These are phyloP conservation scores for Lucilia cuprina DNA, from an alignment of 1,140 invertebrate genomes.

Conservation along the genomic window DNA sequence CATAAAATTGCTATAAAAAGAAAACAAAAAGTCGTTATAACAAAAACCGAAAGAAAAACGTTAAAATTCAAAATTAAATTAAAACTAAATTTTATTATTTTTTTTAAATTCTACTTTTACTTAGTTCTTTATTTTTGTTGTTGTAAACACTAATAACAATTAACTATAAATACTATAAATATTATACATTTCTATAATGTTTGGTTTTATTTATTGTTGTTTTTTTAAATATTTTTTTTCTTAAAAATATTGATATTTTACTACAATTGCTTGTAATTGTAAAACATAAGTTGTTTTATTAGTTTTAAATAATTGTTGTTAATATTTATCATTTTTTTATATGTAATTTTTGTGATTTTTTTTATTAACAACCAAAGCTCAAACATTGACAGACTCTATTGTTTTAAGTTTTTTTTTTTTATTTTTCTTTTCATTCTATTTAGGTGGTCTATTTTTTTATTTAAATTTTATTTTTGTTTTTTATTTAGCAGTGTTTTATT, in stretches of 20 bases:
- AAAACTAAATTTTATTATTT: background rate
- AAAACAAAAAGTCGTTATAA: no score
- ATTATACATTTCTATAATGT: background rate
- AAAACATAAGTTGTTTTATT: background rate
- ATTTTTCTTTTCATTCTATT: background rate
- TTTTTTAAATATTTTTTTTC: background rate
- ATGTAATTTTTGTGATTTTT: background rate
- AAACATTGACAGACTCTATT: constrained; percentile 14
- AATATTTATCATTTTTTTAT: background rate
- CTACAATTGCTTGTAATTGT: background rate
- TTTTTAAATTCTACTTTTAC: background rate
- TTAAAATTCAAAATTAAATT: no score
- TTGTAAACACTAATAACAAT: constrained; percentile 8
- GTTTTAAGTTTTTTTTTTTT: background rate
- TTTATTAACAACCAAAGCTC: constrained; percentile 11
- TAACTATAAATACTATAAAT: background rate
- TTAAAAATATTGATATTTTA: constrained; percentile 9
- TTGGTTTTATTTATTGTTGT: background rate
- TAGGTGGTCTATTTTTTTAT: constrained; percentile 3
- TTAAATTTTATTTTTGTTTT: background rate
- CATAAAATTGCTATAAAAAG: no score
- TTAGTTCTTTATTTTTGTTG: background rate
- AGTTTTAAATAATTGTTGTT: background rate
- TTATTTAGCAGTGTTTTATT: background rate
- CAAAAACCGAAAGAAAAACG: no score